A percentile compares a stretch with the other conserved stretches of the same genome.
Conservation (phyloP, 2,888 invertebrate genomes). For the Leptopilina myrica region DNA sequence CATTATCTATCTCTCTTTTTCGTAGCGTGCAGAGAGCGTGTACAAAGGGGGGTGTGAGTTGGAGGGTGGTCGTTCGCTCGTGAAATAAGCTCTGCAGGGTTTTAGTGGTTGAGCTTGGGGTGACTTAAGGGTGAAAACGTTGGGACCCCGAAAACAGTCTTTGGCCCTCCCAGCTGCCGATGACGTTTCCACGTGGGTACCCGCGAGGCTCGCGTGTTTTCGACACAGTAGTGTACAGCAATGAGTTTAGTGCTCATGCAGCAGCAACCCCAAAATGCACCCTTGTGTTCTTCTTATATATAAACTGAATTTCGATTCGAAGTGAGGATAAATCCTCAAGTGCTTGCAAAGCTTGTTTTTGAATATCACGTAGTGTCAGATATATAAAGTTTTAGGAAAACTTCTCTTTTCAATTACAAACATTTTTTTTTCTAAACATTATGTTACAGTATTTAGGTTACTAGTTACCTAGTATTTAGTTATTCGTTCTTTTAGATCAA, state of each 20-base stretch:
- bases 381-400: too few relatives aligned
- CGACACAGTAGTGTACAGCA: slow-evolving; percentile 69
- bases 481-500: too few relatives aligned
- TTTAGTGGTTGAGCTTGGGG: slow-evolving; percentile 74
- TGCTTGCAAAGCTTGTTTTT: background rate
- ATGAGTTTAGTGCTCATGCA: slow-evolving; percentile 64
- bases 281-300: slow-evolving; percentile 44
- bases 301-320: background rate
- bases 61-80: slow-evolving; percentile 70
- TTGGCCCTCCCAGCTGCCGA: slow-evolving; percentile 70
- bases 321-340: slow-evolving; percentile 15
- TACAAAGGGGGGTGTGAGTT: slow-evolving; percentile 43
- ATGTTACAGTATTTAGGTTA: too few relatives aligned
- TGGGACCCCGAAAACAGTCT: slow-evolving; percentile 58
- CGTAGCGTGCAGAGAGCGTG: slow-evolving; percentile 58
- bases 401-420: too few relatives aligned
- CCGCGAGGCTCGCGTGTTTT: slow-evolving; percentile 76
- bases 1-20: slow-evolving; percentile 52
- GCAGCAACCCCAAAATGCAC: slow-evolving; percentile 15
- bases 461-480: too few relatives aligned
- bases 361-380: background rate
- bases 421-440: too few relatives aligned
- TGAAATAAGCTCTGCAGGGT: slow-evolving; percentile 75
- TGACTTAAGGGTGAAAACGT: slow-evolving; percentile 67
- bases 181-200: slow-evolving; percentile 76